Evolutionary conservation across 1,140 invertebrate species (phyloP).

Genomic region (Drosophila aff.): DNA sequence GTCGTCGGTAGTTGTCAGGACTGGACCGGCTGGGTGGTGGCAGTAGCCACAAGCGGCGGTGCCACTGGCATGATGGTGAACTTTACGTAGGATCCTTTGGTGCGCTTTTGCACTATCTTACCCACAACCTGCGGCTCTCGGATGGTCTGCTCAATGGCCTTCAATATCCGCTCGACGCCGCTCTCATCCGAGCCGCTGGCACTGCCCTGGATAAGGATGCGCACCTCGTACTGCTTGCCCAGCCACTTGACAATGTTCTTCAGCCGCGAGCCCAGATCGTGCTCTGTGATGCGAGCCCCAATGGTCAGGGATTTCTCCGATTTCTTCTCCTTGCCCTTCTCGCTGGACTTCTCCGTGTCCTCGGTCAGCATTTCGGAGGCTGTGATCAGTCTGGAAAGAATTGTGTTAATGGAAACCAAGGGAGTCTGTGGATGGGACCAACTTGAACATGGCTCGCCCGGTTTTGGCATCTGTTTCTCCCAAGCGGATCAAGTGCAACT

Average conservation of each 20-base stretch:
- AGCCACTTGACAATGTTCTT: conserved; percentile 89
- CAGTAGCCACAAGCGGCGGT: neutral
- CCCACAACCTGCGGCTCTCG: conserved; percentile 85
- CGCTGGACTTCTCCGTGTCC: conserved; percentile 34
- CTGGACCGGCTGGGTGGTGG: neutral
- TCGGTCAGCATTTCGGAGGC: conserved; percentile 68
- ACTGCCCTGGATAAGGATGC: conserved; percentile 86
- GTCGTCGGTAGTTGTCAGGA: conserved; percentile 62
- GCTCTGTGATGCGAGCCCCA: conserved; percentile 87
- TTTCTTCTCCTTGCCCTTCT: conserved; percentile 52
- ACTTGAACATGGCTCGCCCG: conserved; percentile 88
- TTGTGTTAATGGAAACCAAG: neutral
- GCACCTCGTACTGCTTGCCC: conserved; percentile 87
- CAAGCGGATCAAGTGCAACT: conserved; percentile 88
- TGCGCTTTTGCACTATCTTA: conserved; percentile 87
- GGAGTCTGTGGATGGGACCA: neutral
- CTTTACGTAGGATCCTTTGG: conserved; percentile 86
- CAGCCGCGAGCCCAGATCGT: conserved; percentile 88
- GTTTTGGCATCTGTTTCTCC: conserved; percentile 88
- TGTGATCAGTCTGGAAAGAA: conserved; percentile 57
- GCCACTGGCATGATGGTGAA: conserved; percentile 87
- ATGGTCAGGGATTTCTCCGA: conserved; percentile 87
- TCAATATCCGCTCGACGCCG: conserved; percentile 84
- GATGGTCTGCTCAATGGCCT: conserved; percentile 86
- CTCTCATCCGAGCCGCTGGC: conserved; percentile 83